Base-by-base conservation (phyloP, 2,113 vertebrate genomes). In the Donacobius atricapilla region DNA sequence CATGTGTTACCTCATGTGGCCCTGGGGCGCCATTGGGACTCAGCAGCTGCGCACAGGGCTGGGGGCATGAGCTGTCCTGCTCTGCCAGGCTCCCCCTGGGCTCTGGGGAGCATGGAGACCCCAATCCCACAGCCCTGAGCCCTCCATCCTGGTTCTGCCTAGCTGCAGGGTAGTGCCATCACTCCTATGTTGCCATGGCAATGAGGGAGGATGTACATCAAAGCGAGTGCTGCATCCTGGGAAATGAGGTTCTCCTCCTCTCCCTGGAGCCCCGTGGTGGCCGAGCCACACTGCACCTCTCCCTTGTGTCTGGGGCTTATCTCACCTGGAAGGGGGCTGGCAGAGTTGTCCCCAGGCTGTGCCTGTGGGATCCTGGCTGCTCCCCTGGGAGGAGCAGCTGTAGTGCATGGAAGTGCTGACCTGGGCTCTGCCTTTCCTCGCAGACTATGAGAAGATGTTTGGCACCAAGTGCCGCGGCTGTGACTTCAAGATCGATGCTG, bases 401-500 rank as follows among this genome's bases (percentile, higher is more conserved):
- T 8, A 5, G 58, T 10, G 27, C 17, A 0, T 11, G 45, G 30
- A 12, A 65, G 6, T 1, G 1, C 80, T 78, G 68, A 94, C 56
- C 51, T 44, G 48, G 24, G 24, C 76, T 87, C 70, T 83, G 56
- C 44, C 33, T 84, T 51, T 63, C 3, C 69, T 72, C 3, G 0
- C 97, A 99, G 99, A 99, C 97, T 99, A 99, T 5, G 99, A 99
- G 97, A 99, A 99, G 98, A 99, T 99, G 99, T 99, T 99, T 97
- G 99, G 99, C 94, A 99, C 99, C 31, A 99, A 99, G 97, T 99
- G 99, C 96, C 99, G 99, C 0, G 99, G 99, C 97, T 99, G 99
- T 80, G 99, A 99, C 98, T 99, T 99, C 97, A 99, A 99, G 98
- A 99, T 99, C 6, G 99, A 99, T 14, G 99, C 99, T 2, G 99